phyloP scores from a whole-genome alignment of 2,113 vertebrate species.

The Dolichallabes microphthalmus region DNA sequence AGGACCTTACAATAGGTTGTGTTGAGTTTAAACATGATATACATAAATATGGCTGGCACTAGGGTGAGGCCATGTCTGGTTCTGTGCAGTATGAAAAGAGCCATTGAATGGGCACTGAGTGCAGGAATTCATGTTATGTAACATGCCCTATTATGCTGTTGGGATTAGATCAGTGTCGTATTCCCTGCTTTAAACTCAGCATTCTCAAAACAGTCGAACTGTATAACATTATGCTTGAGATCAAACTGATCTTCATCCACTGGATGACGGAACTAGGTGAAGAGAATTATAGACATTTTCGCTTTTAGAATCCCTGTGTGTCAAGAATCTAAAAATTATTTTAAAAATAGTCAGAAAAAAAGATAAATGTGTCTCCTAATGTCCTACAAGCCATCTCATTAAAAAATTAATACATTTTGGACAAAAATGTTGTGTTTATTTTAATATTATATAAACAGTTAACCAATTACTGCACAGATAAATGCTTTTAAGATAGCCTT shows the following conservation, averaged over 20 bases:
- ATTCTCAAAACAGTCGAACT: slow-evolving; percentile 21
- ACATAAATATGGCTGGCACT: slow-evolving; percentile 67
- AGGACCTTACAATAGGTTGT: slow-evolving; percentile 58
- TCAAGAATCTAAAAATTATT: background rate
- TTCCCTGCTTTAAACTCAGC: slow-evolving; percentile 55
- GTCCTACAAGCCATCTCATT: background rate
- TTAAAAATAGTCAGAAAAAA: background rate
- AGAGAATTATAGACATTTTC: background rate
- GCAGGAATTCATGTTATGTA: slow-evolving; percentile 68
- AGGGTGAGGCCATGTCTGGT: slow-evolving; percentile 50
- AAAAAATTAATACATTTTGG: background rate
- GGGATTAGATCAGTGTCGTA: slow-evolving; percentile 59
- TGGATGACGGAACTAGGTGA: background rate
- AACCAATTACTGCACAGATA: background rate
- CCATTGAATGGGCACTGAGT: slow-evolving; percentile 52
- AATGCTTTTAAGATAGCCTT: background rate
- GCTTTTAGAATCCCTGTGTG: background rate
- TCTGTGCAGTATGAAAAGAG: slow-evolving; percentile 61
- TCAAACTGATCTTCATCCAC: background rate
- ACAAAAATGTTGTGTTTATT: background rate
- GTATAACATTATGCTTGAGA: background rate
- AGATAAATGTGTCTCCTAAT: background rate
- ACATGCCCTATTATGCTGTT: slow-evolving; percentile 63
- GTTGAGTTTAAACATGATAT: slow-evolving; percentile 63
- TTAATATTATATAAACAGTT: background rate